Base-by-base conservation (phyloP, 2,797 vertebrate species). In the Poeciliopsis turneri region DNA sequence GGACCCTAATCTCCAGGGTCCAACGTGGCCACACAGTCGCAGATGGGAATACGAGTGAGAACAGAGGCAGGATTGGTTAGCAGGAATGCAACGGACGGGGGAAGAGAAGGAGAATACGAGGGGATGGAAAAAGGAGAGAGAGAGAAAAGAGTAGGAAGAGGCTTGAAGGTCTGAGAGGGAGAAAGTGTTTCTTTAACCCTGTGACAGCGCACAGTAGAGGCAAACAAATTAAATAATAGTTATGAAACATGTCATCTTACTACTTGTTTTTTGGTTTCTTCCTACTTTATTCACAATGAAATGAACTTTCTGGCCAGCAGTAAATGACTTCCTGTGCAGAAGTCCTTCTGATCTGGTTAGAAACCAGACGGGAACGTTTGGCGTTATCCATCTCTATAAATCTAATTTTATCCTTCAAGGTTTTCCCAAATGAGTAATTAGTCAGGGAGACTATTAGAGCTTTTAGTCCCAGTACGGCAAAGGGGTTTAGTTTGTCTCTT, bases 31-130 rank as follows among this genome's bases (percentile, higher is more conserved):
- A 83, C 91, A 80, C 66, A 84, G 23, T 76, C 75, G 66, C 72
- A 85, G 72, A 89, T 79, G 79, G 84, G 79, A 75, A 78, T 82
- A 89, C 6, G 80, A 87, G 82, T 49, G 81, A 84, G 80, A 90
- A 88, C 82, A 88, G 91, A 86, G 81, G 88, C 88, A 82, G 82
- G 79, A 84, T 78, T 91, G 88, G 87, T 84, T 86, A 88, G 87
- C 87, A 89, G 90, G 91, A 93, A 92, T 90, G 90, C 83, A 83
- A 82, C 87, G 80, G 89, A 89, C 15, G 55, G 85, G 72, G 88
- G 86, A 72, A 78, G 81, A 78, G 43, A 79, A 75, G 64, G 73
- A 7, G 80, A 82, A 76, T 55, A 51, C 53, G 36, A 80, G 70
- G 61, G 81, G 72, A 87, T 83, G 88, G 81, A 70, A 84, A 78